Base-by-base conservation (phyloP, 2,888 invertebrate genomes). In the Dryococelus australis region DNA sequence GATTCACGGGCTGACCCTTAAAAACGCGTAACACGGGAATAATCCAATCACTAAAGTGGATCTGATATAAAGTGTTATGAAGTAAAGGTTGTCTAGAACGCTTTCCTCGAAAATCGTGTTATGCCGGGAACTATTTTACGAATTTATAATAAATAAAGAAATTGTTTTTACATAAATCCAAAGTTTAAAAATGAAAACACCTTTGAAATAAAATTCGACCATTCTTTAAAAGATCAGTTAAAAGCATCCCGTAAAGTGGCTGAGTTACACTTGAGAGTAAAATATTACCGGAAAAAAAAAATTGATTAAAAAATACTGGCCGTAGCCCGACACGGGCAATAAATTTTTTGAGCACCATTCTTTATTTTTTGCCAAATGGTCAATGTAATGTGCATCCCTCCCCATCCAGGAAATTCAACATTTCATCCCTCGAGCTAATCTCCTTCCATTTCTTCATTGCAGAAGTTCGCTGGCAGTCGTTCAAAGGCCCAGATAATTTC, bases 391-490 rank as follows among this genome's bases (percentile, higher is more conserved):
- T 65, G 65, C 65, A 20, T 65, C n/a, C 65, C n/a, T 35, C 20
- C 1, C n/a, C n/a, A 20, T 20, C 24, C 65, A 65, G 65, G 65
- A 35, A 65, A n/a, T 65, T 65, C 65, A 65, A 24, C 65, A 65
- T 65, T 65, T 65, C 65, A 65, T 65, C 65, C 24, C 65, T n/a
- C 24, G 24, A 6, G 65, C 65, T 65, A 65, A 65, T 65, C 65
- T 65, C n/a, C 65, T n/a, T 65, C 65, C 65, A 65, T 65, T 65
- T 65, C 65, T 65, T 65, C 65, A 65, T 65, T 65, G 65, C 20
- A 20, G 24, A 65, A 65, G 65, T 65, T 65, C 24, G 24, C 65
- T 65, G 65, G 65, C 65, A 65, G 65, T 65, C 65, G 65, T 65
- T 65, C 65, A 65, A 65, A 65, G 65, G n/a, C 13, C n/a, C 65